Base-by-base conservation (phyloP, 2,113 vertebrate genomes). In the Ailurus styani region DNA sequence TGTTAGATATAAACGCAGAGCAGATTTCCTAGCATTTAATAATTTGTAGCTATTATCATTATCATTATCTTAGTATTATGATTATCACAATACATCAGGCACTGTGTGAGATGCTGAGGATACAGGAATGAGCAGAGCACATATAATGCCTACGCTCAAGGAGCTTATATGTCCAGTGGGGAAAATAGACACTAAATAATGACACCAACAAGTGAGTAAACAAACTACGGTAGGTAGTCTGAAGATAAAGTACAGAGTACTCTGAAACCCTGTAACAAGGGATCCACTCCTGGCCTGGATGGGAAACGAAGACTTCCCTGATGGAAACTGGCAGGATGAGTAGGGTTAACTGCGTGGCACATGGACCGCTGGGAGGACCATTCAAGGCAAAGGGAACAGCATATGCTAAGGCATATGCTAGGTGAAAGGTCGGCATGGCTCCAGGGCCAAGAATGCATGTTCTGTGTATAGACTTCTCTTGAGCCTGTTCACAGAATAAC, bases 341-440 rank as follows among this genome's bases (percentile, higher is more conserved):
- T 10, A 40, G n/a, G 7, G 42, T 50, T n/a, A 6, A 57, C 31
- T 34, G n/a, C 29, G 57, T 20, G 10, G 17, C 1, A 14, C 7
- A 1, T 5, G 42, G 25, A 20, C 34, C 17, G 1, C 62, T 12
- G 21, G 54, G 50, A 60, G 7, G 55, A 20, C 40, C 6, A 0
- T 25, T 60, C 70, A 21, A 52, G 66, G 60, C 25, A 27, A 29
- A 91, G 17, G 86, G 34, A 64, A 64, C 21, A 72, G 64, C 5
- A 5, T 12, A 12, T 0, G 34, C 37, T 52, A 57, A 82, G 54
- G 31, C 21, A 3, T 1, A 15, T 50, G 31, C 20, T 42, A 7
- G 81, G 15, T 6, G 3, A 31, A 87, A 77, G 31, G 42, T 8
- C 29, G 25, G 20, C 5, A 4, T 29, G 47, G 40, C 55, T 34